A percentile compares a stretch with the other conserved stretches of the same genome.
Evolutionary conservation across 2,113 vertebrate genomes (phyloP).

Genomic region (Atherinomorus stipes): DNA sequence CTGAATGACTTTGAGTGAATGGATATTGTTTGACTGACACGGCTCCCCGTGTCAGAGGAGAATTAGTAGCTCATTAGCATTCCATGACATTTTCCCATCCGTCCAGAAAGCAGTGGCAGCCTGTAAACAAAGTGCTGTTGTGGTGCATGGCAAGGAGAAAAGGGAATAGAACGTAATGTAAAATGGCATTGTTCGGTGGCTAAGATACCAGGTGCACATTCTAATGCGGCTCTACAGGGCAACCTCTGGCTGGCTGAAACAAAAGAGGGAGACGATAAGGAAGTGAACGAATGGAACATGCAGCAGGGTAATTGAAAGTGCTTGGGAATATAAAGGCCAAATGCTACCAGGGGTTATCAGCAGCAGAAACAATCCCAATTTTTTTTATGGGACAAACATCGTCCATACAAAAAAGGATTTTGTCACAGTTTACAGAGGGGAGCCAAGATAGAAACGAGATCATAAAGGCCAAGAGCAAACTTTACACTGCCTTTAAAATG

Average conservation of each 20-base stretch:
- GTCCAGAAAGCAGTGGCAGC: slow-evolving; percentile 60
- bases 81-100: slow-evolving; percentile 79
- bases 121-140: slow-evolving; percentile 76
- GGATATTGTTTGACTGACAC: slow-evolving; percentile 73
- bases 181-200: slow-evolving; percentile 71
- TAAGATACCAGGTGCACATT: slow-evolving; percentile 71
- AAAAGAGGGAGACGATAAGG: slow-evolving; percentile 70
- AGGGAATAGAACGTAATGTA: slow-evolving; percentile 73
- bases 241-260: slow-evolving; percentile 70
- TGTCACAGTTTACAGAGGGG: slow-evolving; percentile 45
- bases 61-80: slow-evolving; percentile 77
- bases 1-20: slow-evolving; percentile 62
- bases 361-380: slow-evolving; percentile 74
- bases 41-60: slow-evolving; percentile 55
- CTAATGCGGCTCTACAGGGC: slow-evolving; percentile 71
- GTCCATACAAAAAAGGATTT: slow-evolving; percentile 61
- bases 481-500: slow-evolving; percentile 59
- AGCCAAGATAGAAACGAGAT: slow-evolving; percentile 57
- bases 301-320: slow-evolving; percentile 74
- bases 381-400: slow-evolving; percentile 73
- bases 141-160: slow-evolving; percentile 66
- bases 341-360: slow-evolving; percentile 76
- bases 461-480: slow-evolving; percentile 67
- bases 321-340: slow-evolving; percentile 78
- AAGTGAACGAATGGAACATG: slow-evolving; percentile 62